These are phyloP conservation scores for Sebastes matsubarae DNA, from an alignment of 2,797 vertebrate genomes.

Conservation along the genomic window DNA sequence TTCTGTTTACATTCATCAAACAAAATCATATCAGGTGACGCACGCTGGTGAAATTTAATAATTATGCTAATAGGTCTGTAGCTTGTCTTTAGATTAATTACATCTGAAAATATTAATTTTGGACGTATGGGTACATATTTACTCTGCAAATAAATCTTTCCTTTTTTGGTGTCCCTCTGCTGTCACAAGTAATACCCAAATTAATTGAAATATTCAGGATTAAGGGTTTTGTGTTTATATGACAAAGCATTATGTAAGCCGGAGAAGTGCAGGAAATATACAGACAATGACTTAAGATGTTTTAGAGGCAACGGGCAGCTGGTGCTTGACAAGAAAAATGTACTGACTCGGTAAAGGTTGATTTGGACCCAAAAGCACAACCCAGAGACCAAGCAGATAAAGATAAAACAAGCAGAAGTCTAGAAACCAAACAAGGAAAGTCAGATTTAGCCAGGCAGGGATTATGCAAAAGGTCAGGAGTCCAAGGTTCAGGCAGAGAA, in stretches of 20 bases:
- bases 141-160: slow-evolving; percentile 28
- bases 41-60: slow-evolving; percentile 33
- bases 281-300: not conserved
- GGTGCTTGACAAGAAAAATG: not conserved
- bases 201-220: slow-evolving; percentile 35
- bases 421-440: not conserved
- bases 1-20: slow-evolving; percentile 41
- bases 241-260: slow-evolving; percentile 2
- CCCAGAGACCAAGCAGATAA: not conserved
- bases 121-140: slow-evolving; percentile 8
- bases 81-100: slow-evolving; percentile 46
- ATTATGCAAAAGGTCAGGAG: not conserved
- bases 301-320: not conserved
- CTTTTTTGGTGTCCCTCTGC: not conserved
- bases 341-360: not conserved
- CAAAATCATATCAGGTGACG: slow-evolving; percentile 35
- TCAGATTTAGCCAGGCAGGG: not conserved
- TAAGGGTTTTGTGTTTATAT: not conserved
- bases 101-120: slow-evolving; percentile 25
- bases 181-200: slow-evolving; percentile 14
- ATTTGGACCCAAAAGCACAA: not conserved
- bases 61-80: slow-evolving; percentile 44
- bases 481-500: not conserved
- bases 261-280: not conserved
- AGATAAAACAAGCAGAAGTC: not conserved